Evolutionary conservation across 2,888 invertebrate species (phyloP).

Genomic region (Corbicula japonica): DNA sequence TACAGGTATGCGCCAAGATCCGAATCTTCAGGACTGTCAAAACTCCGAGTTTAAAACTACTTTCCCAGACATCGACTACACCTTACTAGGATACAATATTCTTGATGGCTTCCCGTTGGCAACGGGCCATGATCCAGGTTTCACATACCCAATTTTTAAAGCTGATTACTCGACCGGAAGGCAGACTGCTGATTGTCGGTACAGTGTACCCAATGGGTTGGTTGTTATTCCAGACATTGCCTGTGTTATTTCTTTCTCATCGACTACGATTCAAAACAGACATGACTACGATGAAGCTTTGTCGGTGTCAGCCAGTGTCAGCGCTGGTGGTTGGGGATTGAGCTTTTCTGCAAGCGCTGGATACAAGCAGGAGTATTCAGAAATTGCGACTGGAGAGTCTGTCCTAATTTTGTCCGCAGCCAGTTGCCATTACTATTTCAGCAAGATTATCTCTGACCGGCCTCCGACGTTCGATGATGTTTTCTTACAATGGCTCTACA

Average conservation of each 20-base stretch:
- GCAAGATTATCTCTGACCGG: conserved; percentile 9
- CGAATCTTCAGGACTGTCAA: too few relatives aligned
- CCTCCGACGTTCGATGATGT: conserved; percentile 22
- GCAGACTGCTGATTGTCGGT: too few relatives aligned
- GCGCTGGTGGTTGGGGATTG: conserved; percentile 21
- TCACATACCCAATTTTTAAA: conserved; percentile 31
- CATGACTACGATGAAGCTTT: conserved; percentile 8
- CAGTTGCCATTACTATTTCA: conserved; percentile 32
- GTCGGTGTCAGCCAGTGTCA: conserved; percentile 12
- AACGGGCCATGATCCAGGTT: too few relatives aligned
- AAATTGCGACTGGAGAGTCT: conserved; percentile 18
- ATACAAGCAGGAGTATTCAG: conserved; percentile 26
- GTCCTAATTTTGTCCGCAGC: conserved; percentile 37
- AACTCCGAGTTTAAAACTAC: too few relatives aligned
- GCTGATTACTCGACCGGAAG: conserved; percentile 8
- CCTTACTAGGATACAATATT: too few relatives aligned
- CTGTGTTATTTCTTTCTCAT: conserved; percentile 31
- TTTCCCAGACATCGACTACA: too few relatives aligned
- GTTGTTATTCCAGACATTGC: conserved; percentile 45
- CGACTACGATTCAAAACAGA: conserved; percentile 5
- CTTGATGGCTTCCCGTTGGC: too few relatives aligned
- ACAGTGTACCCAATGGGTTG: conserved; percentile 30
- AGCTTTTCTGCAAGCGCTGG: conserved; percentile 44
- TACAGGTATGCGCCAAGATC: too few relatives aligned
- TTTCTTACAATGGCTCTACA: conserved; percentile 29